Percentiles rank a stretch among this genome's conserved stretches.
These are phyloP conservation scores for Pheosia gnoma DNA, from an alignment of 2,888 invertebrate species.

Conservation along the genomic window DNA sequence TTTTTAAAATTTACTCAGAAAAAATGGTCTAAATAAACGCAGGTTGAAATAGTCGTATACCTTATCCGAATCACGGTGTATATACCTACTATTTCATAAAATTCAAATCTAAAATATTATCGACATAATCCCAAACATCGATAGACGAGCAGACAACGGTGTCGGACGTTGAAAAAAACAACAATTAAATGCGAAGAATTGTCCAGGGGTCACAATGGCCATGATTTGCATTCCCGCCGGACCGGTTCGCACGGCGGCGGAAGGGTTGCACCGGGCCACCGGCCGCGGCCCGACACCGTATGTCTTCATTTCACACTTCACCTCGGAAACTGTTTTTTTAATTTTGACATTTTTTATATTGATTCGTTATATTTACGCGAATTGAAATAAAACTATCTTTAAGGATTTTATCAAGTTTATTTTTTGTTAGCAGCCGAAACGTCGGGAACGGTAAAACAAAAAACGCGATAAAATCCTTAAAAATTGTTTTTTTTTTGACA, in stretches of 20 bases:
- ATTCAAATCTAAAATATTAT: constrained; percentile 13
- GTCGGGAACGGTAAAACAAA: too few relatives aligned
- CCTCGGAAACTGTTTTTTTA: background rate
- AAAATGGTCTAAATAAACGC: too few relatives aligned
- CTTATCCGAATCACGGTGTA: too few relatives aligned
- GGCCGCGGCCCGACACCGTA: constrained; percentile 13
- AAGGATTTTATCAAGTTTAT: too few relatives aligned
- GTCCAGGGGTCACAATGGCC: constrained; percentile 70
- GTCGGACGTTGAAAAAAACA: constrained; percentile 44
- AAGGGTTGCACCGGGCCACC: constrained; percentile 46
- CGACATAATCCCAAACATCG: constrained; percentile 30
- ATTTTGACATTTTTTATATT: background rate
- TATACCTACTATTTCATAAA: too few relatives aligned
- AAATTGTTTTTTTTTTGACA: too few relatives aligned
- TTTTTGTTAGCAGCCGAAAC: too few relatives aligned
- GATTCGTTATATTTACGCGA: too few relatives aligned
- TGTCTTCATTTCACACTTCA: constrained; percentile 45
- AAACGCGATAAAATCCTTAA: too few relatives aligned
- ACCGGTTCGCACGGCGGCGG: constrained; percentile 67
- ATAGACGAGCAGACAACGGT: constrained; percentile 31
- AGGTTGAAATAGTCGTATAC: too few relatives aligned
- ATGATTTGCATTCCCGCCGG: constrained; percentile 73
- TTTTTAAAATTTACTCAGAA: too few relatives aligned
- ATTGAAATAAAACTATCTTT: too few relatives aligned
- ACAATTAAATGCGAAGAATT: constrained; percentile 69